These are phyloP conservation scores for Ariolimax columbianus DNA, from an alignment of 2,888 invertebrate genomes.

Conservation along the genomic window DNA sequence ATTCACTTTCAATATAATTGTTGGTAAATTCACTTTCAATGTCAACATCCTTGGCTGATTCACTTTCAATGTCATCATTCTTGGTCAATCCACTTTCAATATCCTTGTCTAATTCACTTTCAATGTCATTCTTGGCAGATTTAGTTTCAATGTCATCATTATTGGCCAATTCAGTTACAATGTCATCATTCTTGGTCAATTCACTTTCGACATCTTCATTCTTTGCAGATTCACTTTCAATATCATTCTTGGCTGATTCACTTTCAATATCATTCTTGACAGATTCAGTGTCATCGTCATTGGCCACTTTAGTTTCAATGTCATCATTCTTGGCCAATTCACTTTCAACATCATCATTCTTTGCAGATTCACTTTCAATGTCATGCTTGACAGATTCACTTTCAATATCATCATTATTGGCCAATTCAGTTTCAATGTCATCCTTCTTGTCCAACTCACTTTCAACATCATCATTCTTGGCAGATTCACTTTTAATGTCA, in stretches of 20 bases:
- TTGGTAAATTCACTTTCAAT: background rate
- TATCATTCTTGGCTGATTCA: slow-evolving; percentile 14
- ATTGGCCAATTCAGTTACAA: background rate
- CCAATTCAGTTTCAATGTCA: background rate
- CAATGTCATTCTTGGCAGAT: background rate
- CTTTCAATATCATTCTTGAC: background rate
- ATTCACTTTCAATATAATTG: background rate
- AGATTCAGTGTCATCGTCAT: background rate
- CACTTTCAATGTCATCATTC: background rate
- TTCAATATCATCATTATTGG: background rate
- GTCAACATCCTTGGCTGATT: background rate
- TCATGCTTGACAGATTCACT: background rate
- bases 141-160: background rate
- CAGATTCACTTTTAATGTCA: background rate
- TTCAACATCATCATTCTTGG: background rate
- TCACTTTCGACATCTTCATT: background rate
- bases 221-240: background rate
- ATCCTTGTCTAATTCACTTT: background rate
- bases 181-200: background rate
- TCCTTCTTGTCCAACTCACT: background rate
- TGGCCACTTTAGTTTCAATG: background rate
- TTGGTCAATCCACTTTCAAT: background rate
- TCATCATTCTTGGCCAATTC: background rate
- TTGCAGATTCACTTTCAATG: background rate
- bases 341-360: background rate